Conservation (phyloP, 1,140 invertebrate genomes). For the Zaprionus gabonicus region DNA sequence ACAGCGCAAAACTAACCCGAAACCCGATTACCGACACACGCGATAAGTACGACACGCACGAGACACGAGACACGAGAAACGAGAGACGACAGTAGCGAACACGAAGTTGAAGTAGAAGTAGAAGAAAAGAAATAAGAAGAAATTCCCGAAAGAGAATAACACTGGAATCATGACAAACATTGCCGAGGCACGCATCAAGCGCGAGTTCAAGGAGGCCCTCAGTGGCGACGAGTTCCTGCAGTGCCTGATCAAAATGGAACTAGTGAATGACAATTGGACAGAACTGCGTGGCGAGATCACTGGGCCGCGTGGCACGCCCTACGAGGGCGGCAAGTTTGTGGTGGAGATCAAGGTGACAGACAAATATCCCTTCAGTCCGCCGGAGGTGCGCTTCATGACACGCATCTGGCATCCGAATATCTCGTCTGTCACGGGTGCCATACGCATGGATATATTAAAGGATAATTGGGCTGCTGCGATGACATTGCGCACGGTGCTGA, state of each 20-base stretch:
- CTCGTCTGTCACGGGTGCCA: conserved; percentile 98
- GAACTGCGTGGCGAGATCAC: conserved; percentile 95
- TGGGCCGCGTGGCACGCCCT: conserved; percentile 97
- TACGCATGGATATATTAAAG: conserved; percentile 99
- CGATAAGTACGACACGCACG: neutral
- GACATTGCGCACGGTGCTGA: conserved; percentile 96
- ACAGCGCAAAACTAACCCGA: neutral
- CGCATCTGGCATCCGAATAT: conserved; percentile 99
- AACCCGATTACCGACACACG: neutral
- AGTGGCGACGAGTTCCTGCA: conserved; percentile 97
- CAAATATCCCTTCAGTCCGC: conserved; percentile 99
- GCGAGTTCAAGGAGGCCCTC: conserved; percentile 98
- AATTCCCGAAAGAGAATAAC: neutral
- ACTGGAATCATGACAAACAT: conserved; percentile 94
- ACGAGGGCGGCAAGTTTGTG: conserved; percentile 96
- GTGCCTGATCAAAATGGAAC: conserved; percentile 95
- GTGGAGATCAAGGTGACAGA: conserved; percentile 98
- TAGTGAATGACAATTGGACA: conserved; percentile 94
- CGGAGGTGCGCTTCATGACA: conserved; percentile 97
- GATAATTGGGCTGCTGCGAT: conserved; percentile 99
- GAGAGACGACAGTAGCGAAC: neutral
- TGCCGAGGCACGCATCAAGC: conserved; percentile 95
- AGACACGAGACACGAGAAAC: neutral
- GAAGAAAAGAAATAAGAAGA: neutral
- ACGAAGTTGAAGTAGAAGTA: neutral